Percentiles rank a stretch among this genome's conserved stretches.
phyloP scores from a whole-genome alignment of 2,797 vertebrate species.

The Pyrocephalus nanus region DNA sequence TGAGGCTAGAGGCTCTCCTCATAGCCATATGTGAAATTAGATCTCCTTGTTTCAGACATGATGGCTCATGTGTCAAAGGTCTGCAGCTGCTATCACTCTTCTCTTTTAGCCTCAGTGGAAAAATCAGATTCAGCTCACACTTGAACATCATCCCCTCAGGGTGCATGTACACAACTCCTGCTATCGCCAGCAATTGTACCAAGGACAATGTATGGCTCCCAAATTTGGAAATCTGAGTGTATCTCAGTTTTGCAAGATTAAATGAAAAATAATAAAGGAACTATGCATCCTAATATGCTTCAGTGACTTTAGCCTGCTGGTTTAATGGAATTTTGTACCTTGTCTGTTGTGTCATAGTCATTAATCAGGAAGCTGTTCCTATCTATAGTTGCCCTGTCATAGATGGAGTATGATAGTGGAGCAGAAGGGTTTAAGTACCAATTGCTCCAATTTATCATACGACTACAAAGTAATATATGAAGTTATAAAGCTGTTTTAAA shows the following conservation, averaged over 20 bases:
- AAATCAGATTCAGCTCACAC: slow-evolving; percentile 22
- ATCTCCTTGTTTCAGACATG: slow-evolving; percentile 71
- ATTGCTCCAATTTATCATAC: background rate
- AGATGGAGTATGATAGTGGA: background rate
- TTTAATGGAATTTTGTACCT: slow-evolving; percentile 23
- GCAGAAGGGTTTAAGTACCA: background rate
- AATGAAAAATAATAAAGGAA: background rate
- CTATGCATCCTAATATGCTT: background rate
- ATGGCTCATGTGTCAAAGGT: slow-evolving; percentile 69
- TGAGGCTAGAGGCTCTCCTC: slow-evolving; percentile 64
- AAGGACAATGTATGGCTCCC: background rate
- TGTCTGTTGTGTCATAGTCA: slow-evolving; percentile 28
- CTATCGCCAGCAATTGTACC: background rate
- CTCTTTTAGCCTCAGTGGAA: slow-evolving; percentile 52
- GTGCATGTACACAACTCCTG: background rate
- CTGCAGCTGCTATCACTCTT: slow-evolving; percentile 76
- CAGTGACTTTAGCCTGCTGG: background rate
- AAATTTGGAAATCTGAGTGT: background rate
- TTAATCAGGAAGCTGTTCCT: slow-evolving; percentile 68
- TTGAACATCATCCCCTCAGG: background rate
- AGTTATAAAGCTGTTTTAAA: background rate
- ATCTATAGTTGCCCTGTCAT: slow-evolving; percentile 66
- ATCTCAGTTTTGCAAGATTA: background rate
- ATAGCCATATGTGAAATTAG: slow-evolving; percentile 65
- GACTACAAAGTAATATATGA: background rate